phyloP scores from a whole-genome alignment of 2,113 vertebrate genomes.

The Lophotis ruficrista region DNA sequence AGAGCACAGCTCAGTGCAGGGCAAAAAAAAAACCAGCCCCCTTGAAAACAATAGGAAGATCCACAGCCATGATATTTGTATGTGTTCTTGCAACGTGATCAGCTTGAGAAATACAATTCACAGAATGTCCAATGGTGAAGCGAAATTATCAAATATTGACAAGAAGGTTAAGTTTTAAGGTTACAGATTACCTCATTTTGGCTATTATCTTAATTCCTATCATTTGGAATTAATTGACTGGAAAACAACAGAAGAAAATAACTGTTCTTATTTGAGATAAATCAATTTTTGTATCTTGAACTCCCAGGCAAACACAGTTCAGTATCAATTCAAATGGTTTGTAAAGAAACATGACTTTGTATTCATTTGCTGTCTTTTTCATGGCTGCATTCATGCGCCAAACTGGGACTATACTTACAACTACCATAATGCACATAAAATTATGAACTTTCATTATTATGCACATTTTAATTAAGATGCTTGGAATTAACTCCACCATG shows the following conservation, averaged over 20 bases:
- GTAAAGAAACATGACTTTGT: neutral
- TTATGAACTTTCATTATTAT: neutral
- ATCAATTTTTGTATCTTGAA: neutral
- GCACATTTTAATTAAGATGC: neutral
- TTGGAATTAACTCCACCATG: neutral
- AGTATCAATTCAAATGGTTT: neutral
- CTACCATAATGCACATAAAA: neutral
- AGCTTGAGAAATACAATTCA: neutral
- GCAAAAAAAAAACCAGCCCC: rapidly evolving
- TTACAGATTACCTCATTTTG: neutral
- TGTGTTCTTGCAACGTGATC: neutral
- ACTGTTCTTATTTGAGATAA: neutral
- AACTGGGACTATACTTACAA: neutral
- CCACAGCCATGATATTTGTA: rapidly evolving
- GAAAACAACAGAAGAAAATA: neutral
- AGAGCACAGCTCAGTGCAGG: neutral
- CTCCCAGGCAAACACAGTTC: neutral
- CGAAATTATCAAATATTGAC: neutral
- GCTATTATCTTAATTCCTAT: neutral
- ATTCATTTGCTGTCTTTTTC: neutral
- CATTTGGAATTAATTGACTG: neutral
- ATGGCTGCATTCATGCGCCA: rapidly evolving
- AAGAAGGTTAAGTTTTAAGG: neutral
- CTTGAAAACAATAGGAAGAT: neutral
- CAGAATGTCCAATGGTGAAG: neutral